A percentile compares a stretch with the other conserved stretches of the same genome.
phyloP scores from a whole-genome alignment of 1,140 invertebrate species.

The Amphibalanus amphitrite region DNA sequence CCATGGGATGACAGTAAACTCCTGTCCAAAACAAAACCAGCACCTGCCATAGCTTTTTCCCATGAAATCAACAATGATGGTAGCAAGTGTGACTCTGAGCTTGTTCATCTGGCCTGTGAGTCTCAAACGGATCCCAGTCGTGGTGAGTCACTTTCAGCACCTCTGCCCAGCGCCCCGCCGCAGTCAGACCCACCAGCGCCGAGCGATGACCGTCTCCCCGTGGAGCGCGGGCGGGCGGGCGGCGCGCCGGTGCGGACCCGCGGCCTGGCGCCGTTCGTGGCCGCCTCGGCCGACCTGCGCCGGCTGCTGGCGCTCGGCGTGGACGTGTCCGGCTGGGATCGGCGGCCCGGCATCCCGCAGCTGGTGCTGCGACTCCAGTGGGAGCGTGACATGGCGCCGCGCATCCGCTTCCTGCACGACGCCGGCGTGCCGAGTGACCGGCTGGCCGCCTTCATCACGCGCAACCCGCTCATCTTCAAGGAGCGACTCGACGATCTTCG shows the following conservation, averaged over 20 bases:
- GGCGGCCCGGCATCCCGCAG: conserved; percentile 37
- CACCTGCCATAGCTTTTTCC: too few relatives aligned
- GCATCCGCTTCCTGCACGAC: conserved; percentile 56
- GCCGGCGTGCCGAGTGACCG: conserved; percentile 43
- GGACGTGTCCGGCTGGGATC: conserved; percentile 59
- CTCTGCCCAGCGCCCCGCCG: too few relatives aligned
- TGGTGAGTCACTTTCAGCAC: too few relatives aligned
- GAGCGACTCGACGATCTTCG: conserved; percentile 53
- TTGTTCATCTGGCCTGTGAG: too few relatives aligned
- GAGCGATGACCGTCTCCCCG: too few relatives aligned
- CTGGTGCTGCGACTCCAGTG: conserved; percentile 57
- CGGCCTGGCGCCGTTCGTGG: not conserved
- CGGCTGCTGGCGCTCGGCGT: conserved; percentile 61
- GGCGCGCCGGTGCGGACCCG: not conserved
- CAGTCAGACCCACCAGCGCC: too few relatives aligned
- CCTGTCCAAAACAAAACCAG: too few relatives aligned
- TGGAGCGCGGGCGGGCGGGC: too few relatives aligned
- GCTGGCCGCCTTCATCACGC: conserved; percentile 56
- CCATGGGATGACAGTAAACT: too few relatives aligned
- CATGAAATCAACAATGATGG: too few relatives aligned
- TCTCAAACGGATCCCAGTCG: too few relatives aligned
- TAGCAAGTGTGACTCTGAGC: too few relatives aligned
- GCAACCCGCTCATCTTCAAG: conserved; percentile 64
- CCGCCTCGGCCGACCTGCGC: not conserved
- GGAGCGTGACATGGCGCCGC: conserved; percentile 52